These are phyloP conservation scores for Kuschelorhynchus macadamiae DNA, from an alignment of 2,888 invertebrate species.

Conservation along the genomic window DNA sequence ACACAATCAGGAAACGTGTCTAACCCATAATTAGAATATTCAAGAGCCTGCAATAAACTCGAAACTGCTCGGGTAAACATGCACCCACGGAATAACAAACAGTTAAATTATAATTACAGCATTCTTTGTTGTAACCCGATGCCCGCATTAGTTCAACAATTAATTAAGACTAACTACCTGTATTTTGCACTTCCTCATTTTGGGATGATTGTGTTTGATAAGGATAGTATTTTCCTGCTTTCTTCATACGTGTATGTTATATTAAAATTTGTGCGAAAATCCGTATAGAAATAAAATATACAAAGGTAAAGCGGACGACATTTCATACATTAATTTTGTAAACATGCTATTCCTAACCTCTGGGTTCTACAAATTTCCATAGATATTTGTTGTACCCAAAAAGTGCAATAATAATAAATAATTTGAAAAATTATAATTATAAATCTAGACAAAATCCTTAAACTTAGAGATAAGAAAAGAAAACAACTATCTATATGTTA, in stretches of 20 bases:
- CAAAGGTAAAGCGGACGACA: too few relatives aligned
- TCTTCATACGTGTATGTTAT: neutral
- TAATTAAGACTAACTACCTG: slow-evolving; percentile 42
- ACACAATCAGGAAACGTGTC: slow-evolving; percentile 5
- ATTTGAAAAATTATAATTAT: too few relatives aligned
- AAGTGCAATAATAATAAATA: too few relatives aligned
- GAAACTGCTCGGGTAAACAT: slow-evolving; percentile 23
- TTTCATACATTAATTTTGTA: too few relatives aligned
- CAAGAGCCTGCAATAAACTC: slow-evolving; percentile 20
- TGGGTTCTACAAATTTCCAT: too few relatives aligned
- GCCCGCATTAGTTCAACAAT: slow-evolving; percentile 40
- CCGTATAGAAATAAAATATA: too few relatives aligned
- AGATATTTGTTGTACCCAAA: too few relatives aligned
- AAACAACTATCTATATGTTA: too few relatives aligned
- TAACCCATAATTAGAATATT: slow-evolving; percentile 25
- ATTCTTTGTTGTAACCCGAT: slow-evolving; percentile 43
- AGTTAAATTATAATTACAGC: slow-evolving; percentile 39
- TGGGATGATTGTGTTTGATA: neutral
- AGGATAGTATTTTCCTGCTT: neutral
- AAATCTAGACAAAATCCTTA: too few relatives aligned
- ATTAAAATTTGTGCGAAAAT: too few relatives aligned
- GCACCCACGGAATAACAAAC: slow-evolving; percentile 35
- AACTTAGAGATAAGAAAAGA: too few relatives aligned
- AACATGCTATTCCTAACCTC: too few relatives aligned
- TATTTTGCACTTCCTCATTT: slow-evolving; percentile 31